A percentile compares a stretch with the other conserved stretches of the same genome.
Conservation (phyloP, 2,797 vertebrate genomes). For the Aulostomus chinensis region DNA sequence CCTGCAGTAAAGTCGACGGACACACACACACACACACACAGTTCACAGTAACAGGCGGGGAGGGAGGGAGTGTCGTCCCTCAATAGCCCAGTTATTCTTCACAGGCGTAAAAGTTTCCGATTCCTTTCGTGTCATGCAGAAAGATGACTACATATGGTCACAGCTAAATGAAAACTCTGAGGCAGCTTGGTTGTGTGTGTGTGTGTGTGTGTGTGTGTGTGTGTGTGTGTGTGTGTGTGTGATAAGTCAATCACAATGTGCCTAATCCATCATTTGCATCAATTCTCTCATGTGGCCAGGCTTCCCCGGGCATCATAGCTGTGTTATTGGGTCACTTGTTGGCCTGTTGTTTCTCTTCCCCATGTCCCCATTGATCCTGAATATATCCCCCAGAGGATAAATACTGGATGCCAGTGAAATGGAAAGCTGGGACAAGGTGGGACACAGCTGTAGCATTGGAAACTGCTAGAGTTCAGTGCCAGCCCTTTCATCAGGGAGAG, state of each 20-base stretch:
- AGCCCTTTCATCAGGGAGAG: slow-evolving; percentile 14
- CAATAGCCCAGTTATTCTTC: slow-evolving; percentile 57
- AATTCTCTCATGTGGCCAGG: background rate
- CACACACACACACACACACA: slow-evolving; percentile 10
- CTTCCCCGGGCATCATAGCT: slow-evolving; percentile 5
- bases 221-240: background rate
- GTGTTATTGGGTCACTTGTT: slow-evolving; percentile 38
- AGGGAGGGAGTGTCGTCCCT: slow-evolving; percentile 67
- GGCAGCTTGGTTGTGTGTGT: slow-evolving; percentile 1
- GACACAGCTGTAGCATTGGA: too few relatives aligned
- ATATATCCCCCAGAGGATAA: slow-evolving; percentile 30
- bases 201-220: background rate
- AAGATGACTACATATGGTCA: slow-evolving; percentile 72
- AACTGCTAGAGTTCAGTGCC: background rate
- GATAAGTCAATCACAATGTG: background rate
- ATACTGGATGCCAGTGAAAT: slow-evolving; percentile 20
- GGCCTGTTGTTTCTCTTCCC: slow-evolving; percentile 13
- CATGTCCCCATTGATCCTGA: slow-evolving; percentile 43
- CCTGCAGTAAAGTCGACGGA: slow-evolving; percentile 51
- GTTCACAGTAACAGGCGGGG: slow-evolving; percentile 42
- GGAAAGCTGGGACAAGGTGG: slow-evolving; percentile 17
- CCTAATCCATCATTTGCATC: slow-evolving; percentile 12
- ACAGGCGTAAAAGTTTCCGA: too few relatives aligned
- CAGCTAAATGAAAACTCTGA: slow-evolving; percentile 40
- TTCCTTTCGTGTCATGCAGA: slow-evolving; percentile 57